Evolutionary conservation across 1,140 invertebrate species (phyloP).

Genomic region (Lasaia peninsularis): DNA sequence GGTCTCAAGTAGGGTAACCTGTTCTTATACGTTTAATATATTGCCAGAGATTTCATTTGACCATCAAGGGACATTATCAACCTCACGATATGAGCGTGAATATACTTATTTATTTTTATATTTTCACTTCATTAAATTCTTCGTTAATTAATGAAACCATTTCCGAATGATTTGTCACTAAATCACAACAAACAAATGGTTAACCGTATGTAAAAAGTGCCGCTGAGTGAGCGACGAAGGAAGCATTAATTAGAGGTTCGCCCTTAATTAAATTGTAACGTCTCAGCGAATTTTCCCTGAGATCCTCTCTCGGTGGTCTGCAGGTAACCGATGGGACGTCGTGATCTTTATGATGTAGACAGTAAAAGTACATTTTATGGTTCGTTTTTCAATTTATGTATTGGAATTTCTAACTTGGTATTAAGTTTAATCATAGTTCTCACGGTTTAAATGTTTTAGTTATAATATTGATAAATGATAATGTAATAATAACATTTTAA

Average conservation of each 20-base stretch:
- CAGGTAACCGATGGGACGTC: slow-evolving; percentile 38
- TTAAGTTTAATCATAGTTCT: too few relatives aligned
- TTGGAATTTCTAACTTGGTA: neutral
- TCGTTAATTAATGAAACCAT: slow-evolving; percentile 1
- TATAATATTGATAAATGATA: too few relatives aligned
- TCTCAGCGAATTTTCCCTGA: slow-evolving; percentile 63
- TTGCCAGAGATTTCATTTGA: too few relatives aligned
- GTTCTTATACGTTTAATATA: too few relatives aligned
- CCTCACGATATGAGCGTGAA: too few relatives aligned
- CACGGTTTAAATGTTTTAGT: too few relatives aligned
- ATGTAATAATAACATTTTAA: too few relatives aligned
- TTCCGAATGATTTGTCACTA: slow-evolving; percentile 22
- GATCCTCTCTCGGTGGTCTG: slow-evolving; percentile 50
- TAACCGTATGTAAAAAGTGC: slow-evolving; percentile 31
- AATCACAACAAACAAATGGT: slow-evolving; percentile 29
- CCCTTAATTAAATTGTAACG: slow-evolving; percentile 74
- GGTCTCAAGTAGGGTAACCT: too few relatives aligned
- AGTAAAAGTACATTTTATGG: slow-evolving; percentile 38
- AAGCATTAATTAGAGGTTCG: slow-evolving; percentile 53
- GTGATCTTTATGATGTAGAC: slow-evolving; percentile 39
- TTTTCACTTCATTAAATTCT: neutral
- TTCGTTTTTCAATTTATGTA: neutral
- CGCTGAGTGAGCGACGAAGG: slow-evolving; percentile 32
- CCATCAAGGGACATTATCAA: too few relatives aligned
- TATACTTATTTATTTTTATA: too few relatives aligned